Evolutionary conservation across 2,888 invertebrate species (phyloP).

Genomic region (Metacarcinus magister): DNA sequence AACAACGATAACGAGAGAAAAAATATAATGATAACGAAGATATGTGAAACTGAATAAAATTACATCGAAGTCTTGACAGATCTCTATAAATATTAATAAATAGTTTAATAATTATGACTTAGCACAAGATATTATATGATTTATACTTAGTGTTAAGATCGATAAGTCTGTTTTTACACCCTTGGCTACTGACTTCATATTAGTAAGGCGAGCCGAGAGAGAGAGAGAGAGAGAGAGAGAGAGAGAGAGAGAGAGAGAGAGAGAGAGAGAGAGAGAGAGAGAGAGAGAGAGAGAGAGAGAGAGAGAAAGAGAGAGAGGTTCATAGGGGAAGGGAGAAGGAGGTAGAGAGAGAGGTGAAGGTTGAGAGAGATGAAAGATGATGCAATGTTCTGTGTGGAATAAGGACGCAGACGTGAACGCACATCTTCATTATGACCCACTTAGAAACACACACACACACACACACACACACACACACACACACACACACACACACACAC

Average conservation of each 20-base stretch:
- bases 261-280: not conserved
- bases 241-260: not conserved
- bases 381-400: not conserved
- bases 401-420: not conserved
- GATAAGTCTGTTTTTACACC: too few relatives aligned
- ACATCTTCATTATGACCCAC: not conserved
- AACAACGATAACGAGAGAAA: too few relatives aligned
- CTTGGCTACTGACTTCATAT: too few relatives aligned
- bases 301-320: not conserved
- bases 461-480: conserved; percentile 65
- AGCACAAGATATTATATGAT: too few relatives aligned
- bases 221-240: too few relatives aligned
- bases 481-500: conserved; percentile 62
- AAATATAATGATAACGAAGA: too few relatives aligned
- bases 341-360: too few relatives aligned
- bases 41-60: too few relatives aligned
- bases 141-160: too few relatives aligned
- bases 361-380: not conserved
- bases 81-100: too few relatives aligned
- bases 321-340: not conserved
- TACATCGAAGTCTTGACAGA: too few relatives aligned
- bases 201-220: not conserved
- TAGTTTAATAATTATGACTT: too few relatives aligned
- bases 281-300: not conserved
- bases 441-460: conserved; percentile 48